A percentile compares a stretch with the other conserved stretches of the same genome.
Conservation (phyloP, 2,888 invertebrate genomes). For the Limnephilus rhombicus region DNA sequence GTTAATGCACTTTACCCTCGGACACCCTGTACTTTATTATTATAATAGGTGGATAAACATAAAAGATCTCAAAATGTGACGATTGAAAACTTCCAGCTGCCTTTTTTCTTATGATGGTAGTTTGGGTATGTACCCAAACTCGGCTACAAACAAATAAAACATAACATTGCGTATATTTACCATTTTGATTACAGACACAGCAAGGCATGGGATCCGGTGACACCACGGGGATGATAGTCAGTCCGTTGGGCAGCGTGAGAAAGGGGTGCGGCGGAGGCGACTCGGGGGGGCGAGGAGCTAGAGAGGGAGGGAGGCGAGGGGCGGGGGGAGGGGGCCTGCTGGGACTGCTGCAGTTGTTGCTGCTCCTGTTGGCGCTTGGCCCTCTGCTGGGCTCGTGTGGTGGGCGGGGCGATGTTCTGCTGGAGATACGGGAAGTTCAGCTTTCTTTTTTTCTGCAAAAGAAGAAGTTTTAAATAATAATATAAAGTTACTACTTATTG, state of each 20-base stretch:
- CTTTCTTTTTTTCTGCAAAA: conserved; percentile 74
- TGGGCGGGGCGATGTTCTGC: conserved; percentile 74
- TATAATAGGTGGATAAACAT: no score
- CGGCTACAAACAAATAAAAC: neutral
- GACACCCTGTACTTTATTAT: no score
- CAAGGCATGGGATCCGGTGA: conserved; percentile 73
- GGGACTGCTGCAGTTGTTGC: conserved; percentile 69
- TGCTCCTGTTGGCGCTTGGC: conserved; percentile 78
- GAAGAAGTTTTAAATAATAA: conserved; percentile 13
- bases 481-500: no score
- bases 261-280: conserved; percentile 62
- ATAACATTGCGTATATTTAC: conserved; percentile 68
- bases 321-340: conserved; percentile 72
- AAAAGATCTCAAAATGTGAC: no score
- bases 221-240: conserved; percentile 74
- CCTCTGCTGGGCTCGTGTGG: conserved; percentile 78
- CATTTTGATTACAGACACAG: conserved; percentile 75
- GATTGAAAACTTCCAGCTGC: no score
- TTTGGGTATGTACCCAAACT: no score
- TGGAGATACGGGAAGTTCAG: conserved; percentile 76
- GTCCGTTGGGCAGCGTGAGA: conserved; percentile 73
- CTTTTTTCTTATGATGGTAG: no score
- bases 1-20: no score
- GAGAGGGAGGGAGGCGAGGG: conserved; percentile 44
- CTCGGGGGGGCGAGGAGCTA: conserved; percentile 7